Base-by-base conservation (phyloP, 2,113 vertebrate genomes). In the Illadopsis cleaveri region DNA sequence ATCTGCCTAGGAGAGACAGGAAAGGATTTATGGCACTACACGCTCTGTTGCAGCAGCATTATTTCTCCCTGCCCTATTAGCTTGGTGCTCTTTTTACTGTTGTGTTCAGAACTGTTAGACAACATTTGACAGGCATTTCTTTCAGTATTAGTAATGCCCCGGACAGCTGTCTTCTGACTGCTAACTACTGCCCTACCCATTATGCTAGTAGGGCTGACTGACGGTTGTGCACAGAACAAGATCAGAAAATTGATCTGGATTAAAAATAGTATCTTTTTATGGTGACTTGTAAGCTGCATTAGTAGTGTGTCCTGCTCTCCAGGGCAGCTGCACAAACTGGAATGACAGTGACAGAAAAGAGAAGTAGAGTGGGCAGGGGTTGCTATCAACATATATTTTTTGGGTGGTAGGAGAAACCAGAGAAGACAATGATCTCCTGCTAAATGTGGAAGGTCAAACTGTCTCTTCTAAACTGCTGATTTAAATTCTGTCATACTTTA, bases 211-310 rank as follows among this genome's bases (percentile, higher is more conserved):
- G 1, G 4, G 37, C 45, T 20, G 11, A 84, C 48, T 53, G 70
- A 87, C n/a, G 23, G 42, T 33, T 65, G 42, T 51, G 33, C 30
- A 6, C 4, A 1, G 27, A 92, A 83, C 22, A 86, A 77, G 60
- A 93, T 58, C 62, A 92, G 94, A 77, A 90, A 86, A 90, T 72
- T 86, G 48, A 77, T 94, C 71, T 80, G 45, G 35, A 86, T 90
- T 94, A 70, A 90, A 97, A 93, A 73, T 66, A 86, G 64, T 35
- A 13, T 70, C 4, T 73, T 90, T 80, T 80, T 53, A 17, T 33
- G 35, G 58, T 66, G 90, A 62, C 73, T 85, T 88, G 70, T 84
- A 54, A 96, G 15, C 25, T 75, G 40, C 38, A 58, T 78, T 53
- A 50, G 54, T 44, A 60, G 44, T 12, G 42, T 73, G 47, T 70